phyloP scores from a whole-genome alignment of 2,888 invertebrate genomes.

The Cetonia aurata region DNA sequence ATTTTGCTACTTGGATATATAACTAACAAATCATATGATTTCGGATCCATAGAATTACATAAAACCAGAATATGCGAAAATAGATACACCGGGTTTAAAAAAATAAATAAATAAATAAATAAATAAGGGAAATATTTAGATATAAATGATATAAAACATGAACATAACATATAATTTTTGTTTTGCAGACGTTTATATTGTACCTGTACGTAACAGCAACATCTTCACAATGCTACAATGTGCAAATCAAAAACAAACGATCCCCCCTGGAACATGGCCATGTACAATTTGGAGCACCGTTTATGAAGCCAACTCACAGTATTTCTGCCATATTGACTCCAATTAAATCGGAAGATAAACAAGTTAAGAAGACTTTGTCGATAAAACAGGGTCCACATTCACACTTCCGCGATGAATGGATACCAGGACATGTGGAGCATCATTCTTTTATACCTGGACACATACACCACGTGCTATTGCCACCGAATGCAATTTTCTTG shows the following conservation, averaged over 20 bases:
- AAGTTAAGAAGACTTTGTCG: constrained; percentile 11
- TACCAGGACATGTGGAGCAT: constrained; percentile 54
- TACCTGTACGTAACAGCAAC: constrained; percentile 15
- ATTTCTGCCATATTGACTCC: constrained; percentile 9
- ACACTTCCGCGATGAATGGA: constrained; percentile 42
- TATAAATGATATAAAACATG: background rate
- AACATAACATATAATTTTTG: background rate
- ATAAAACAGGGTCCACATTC: constrained; percentile 24
- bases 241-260: constrained; percentile 28
- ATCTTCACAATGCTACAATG: background rate
- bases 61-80: too few relatives aligned
- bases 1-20: too few relatives aligned
- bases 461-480: constrained; percentile 51
- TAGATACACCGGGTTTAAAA: too few relatives aligned
- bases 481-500: constrained; percentile 47
- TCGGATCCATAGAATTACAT: too few relatives aligned
- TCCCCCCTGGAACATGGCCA: constrained; percentile 43
- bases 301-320: background rate
- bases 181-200: constrained; percentile 17
- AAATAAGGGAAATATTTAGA: too few relatives aligned
- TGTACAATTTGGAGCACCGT: constrained; percentile 27
- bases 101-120: too few relatives aligned
- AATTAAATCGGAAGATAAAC: constrained; percentile 9
- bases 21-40: too few relatives aligned
- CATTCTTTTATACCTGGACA: constrained; percentile 56